Conservation (phyloP, 2,113 vertebrate species). For the Callaeas wilsoni region DNA sequence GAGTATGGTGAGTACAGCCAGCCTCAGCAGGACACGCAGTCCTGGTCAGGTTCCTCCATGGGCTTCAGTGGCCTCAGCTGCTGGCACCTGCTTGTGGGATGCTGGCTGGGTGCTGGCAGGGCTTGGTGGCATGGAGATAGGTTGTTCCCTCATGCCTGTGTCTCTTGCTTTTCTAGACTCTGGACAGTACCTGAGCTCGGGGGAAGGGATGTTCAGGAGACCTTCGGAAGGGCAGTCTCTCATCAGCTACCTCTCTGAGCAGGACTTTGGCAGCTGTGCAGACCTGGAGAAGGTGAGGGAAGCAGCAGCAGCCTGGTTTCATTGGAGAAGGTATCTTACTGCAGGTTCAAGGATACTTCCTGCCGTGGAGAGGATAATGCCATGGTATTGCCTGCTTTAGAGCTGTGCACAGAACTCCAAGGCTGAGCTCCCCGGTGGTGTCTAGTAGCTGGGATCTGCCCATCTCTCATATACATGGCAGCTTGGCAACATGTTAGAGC, state of each 20-base stretch:
- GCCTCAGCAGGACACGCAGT: accelerated
- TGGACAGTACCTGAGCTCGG: constrained; percentile 70
- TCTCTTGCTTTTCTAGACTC: constrained; percentile 71
- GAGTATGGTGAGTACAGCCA: constrained; percentile 79
- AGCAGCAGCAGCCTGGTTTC: background rate
- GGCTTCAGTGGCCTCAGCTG: background rate
- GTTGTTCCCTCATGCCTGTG: background rate
- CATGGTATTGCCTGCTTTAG: background rate
- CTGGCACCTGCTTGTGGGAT: background rate
- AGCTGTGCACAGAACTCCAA: background rate
- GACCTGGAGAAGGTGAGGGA: constrained; percentile 91
- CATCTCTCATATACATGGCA: background rate
- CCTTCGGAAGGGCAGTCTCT: constrained; percentile 95
- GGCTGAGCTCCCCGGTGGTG: background rate
- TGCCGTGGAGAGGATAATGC: background rate
- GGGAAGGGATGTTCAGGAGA: constrained; percentile 92
- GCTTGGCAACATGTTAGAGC: background rate
- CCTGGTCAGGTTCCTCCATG: background rate
- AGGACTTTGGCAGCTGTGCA: constrained; percentile 98
- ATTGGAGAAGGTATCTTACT: background rate
- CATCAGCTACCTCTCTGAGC: constrained; percentile 98
- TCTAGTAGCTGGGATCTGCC: background rate
- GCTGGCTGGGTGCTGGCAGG: background rate
- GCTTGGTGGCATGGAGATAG: background rate
- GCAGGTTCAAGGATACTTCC: background rate